A percentile compares a stretch with the other conserved stretches of the same genome.
phyloP scores from a whole-genome alignment of 1,140 invertebrate species.

The Drosophila arizonae region DNA sequence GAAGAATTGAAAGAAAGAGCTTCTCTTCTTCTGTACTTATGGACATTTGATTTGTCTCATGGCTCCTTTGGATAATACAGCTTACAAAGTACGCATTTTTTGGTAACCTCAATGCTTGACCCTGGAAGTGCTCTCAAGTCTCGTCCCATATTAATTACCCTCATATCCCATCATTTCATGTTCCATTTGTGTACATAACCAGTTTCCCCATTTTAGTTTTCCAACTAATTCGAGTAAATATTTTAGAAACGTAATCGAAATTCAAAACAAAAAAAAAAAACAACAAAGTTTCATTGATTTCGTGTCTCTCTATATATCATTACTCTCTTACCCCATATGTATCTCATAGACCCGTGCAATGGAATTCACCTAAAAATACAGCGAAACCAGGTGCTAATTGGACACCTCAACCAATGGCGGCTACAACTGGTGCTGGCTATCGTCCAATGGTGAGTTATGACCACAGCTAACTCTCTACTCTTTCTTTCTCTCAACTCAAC shows the following conservation, averaged over 20 bases:
- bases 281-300: slow-evolving; percentile 61
- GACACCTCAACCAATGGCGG: slow-evolving; percentile 93
- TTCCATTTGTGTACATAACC: slow-evolving; percentile 62
- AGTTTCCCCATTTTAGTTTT: slow-evolving; percentile 20
- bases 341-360: slow-evolving; percentile 88
- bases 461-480: slow-evolving; percentile 62
- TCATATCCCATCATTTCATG: slow-evolving; percentile 48
- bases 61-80: too few relatives aligned
- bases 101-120: not conserved
- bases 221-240: slow-evolving; percentile 6
- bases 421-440: slow-evolving; percentile 92
- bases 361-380: slow-evolving; percentile 93
- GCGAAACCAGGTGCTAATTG: slow-evolving; percentile 89
- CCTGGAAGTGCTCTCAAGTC: slow-evolving; percentile 9
- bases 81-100: too few relatives aligned
- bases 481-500: slow-evolving; percentile 43
- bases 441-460: slow-evolving; percentile 89
- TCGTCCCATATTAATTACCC: slow-evolving; percentile 5
- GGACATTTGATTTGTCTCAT: too few relatives aligned
- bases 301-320: slow-evolving; percentile 77
- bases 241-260: slow-evolving; percentile 37
- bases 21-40: too few relatives aligned
- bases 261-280: slow-evolving; percentile 11
- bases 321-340: slow-evolving; percentile 79
- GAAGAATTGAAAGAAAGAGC: too few relatives aligned